phyloP scores from a whole-genome alignment of 2,888 invertebrate species.

The Pseudeuparius sepicola region DNA sequence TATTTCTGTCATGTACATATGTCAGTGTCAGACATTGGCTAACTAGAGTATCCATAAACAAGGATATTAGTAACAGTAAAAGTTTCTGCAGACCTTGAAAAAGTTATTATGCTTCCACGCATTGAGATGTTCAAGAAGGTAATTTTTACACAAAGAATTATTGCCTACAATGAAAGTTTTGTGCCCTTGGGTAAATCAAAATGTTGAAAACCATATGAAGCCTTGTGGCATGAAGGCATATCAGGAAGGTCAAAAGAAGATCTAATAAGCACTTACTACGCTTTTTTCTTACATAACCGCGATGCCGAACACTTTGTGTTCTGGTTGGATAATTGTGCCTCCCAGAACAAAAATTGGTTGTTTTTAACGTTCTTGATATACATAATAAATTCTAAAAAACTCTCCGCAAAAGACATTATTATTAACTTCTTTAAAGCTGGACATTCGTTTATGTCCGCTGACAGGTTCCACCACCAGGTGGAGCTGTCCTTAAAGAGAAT shows the following conservation, averaged over 20 bases:
- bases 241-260: constrained; percentile 29
- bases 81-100: constrained; percentile 10
- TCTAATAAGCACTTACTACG: constrained; percentile 16
- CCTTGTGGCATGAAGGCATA: constrained; percentile 29
- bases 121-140: constrained; percentile 21
- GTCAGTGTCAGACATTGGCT: constrained; percentile 8
- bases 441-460: constrained; percentile 20
- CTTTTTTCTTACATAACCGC: constrained; percentile 14
- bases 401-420: constrained; percentile 10
- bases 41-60: neutral
- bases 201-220: constrained; percentile 17
- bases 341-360: constrained; percentile 20
- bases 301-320: constrained; percentile 15
- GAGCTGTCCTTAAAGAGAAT: constrained; percentile 16
- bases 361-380: constrained; percentile 19
- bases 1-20: no score
- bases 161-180: constrained; percentile 24
- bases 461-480: constrained; percentile 20
- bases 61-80: neutral
- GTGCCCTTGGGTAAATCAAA: constrained; percentile 23
- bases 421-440: constrained; percentile 20
- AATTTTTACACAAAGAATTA: constrained; percentile 21
- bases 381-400: constrained; percentile 17
- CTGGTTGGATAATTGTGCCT: constrained; percentile 21
- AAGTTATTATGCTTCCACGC: constrained; percentile 19